phyloP scores from a whole-genome alignment of 2,113 vertebrate genomes.

The Serilophus lunatus region DNA sequence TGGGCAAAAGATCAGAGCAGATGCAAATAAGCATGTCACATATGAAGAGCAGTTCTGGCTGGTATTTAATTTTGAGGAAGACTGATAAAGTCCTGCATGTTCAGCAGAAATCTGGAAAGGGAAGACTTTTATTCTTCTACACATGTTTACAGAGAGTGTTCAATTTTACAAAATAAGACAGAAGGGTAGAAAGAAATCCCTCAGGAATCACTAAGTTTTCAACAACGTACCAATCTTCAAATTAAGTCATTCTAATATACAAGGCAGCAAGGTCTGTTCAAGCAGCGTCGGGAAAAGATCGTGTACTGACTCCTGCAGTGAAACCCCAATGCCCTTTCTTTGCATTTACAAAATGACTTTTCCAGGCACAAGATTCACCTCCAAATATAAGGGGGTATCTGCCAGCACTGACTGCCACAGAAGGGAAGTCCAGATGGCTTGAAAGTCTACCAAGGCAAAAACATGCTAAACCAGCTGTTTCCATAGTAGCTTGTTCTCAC shows the following conservation, averaged over 20 bases:
- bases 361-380: background rate
- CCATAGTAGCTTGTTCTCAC: background rate
- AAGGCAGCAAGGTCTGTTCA: background rate
- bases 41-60: conserved; percentile 49
- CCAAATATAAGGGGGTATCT: background rate
- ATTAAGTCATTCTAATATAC: background rate
- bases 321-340: background rate
- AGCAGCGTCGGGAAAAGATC: background rate
- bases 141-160: background rate
- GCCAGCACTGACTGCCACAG: background rate
- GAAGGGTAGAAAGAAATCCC: background rate
- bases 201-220: background rate
- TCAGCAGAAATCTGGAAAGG: background rate
- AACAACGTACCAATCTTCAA: background rate
- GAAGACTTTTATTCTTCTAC: background rate
- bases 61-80: conserved; percentile 1
- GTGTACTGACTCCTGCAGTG: background rate
- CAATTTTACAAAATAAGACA: background rate
- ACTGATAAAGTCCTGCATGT: background rate
- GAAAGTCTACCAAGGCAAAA: background rate
- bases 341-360: background rate
- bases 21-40: conserved; percentile 39
- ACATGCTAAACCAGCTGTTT: background rate
- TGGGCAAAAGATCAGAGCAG: conserved; percentile 63
- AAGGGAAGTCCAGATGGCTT: background rate